Evolutionary conservation across 2,113 vertebrate genomes (phyloP), one percentile per base, ranked within the genome.

Genomic region (Pygathrix nemaeus): DNA sequence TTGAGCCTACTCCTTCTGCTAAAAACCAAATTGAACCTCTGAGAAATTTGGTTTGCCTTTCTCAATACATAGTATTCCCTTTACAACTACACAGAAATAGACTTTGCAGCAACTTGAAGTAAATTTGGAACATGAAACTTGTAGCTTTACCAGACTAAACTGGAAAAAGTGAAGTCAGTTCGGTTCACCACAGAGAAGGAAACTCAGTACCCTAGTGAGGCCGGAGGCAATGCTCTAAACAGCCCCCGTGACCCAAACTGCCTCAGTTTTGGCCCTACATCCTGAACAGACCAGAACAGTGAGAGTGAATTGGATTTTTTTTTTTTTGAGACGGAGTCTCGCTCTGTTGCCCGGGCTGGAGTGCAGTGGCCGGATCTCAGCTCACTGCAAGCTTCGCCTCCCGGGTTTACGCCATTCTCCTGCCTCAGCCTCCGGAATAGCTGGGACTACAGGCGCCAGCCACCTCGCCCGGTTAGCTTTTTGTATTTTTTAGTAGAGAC

Each of bases 101-200:
- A 93, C n/a, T 64, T 83, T 75, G 43, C 35, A 89, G 17, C 92
- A 73, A 10, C 73, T 95, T 86, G 23, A 92, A 84, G 38, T 87
- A 84, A 93, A 93, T 93, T 88, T 90, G 38, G 17, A 94, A 83
- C 55, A 66, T 48, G 84, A 96, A 93, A 86, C n/a, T 43, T 95
- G 35, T 52, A 52, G 38, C 43, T 95, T 96, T 90, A 94, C 27
- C 45, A 93, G 88, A 95, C 21, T 55, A 75, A 97, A 83, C 25
- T 93, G 88, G 84, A 79, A 94, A 95, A 68, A 82, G 73, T 48
- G 75, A 94, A 82, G 55, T 89, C 3, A 6, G 20, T 82, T 95
- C 21, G 72, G 78, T 87, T 95, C 11, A 81, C 57, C 72, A 93
- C 78, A 95, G 48, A 79, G 43, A 78, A 68, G 70, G 61, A 96